Evolutionary conservation across 2,113 vertebrate species (phyloP), one percentile per base, ranked within the genome.

Genomic region (Syngnathoides biaculeatus): DNA sequence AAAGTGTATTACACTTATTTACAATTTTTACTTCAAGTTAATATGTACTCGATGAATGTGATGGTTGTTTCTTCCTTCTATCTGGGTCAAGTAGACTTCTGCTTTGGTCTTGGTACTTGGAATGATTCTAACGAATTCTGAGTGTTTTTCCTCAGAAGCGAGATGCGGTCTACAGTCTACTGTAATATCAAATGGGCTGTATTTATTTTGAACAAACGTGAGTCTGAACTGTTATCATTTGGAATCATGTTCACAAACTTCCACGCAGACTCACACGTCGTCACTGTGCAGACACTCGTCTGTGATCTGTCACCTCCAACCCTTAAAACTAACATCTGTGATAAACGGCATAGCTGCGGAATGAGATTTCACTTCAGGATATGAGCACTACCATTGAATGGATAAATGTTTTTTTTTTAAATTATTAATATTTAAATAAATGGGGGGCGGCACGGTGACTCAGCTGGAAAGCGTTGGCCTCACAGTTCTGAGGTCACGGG

Each of bases 271-370:
- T 64, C 35, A 27, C 50, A 59, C 63, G 47, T 14, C 24, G 20
- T 42, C 30, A 53, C 38, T 50, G 22, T 48, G 26, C 52, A 24
- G 45, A 72, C 22, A 61, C 24, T 71, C 45, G 69, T 56, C 0
- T 20, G 65, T 39, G 52, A 75, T 47, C 30, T 74, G 8, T 13
- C 55, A 73, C 50, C 57, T 68, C 48, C 47, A 26, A 62, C 30
- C 9, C 39, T 42, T 57, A 66, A 74, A 66, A 69, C 59, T 17
- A 67, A 78, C 78, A 81, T 85, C 75, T 82, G 71, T 14, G 40
- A 55, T 52, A 73, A 79, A 72, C 38, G 26, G 38, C 35, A 43
- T 64, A 24, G n/a, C 3, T 52, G 40, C 26, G 64, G 48, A 78
- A 68, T 45, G 19, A 59, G 4, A 5, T 59, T 59, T 20, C 30